Conservation (phyloP, 2,113 vertebrate genomes). For the Phaethornis superciliosus region DNA sequence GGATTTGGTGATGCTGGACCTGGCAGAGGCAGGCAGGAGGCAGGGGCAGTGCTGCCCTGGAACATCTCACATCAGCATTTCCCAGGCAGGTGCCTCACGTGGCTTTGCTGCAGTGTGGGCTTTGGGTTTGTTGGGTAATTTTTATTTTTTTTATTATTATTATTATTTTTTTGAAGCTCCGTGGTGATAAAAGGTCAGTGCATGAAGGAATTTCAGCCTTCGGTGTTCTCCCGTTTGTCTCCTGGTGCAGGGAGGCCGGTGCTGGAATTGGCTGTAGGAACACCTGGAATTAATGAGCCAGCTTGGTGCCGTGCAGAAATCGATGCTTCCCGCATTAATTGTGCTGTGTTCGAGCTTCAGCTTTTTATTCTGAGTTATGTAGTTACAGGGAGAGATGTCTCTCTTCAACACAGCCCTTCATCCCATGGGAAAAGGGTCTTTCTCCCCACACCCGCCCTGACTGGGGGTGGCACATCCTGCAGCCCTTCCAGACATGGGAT, state of each 20-base stretch:
- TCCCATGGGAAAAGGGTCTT: neutral
- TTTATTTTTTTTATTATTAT: too few species aligned
- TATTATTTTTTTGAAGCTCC: neutral
- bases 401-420: neutral
- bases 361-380: constrained; percentile 76
- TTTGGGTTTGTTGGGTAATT: neutral
- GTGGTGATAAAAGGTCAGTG: neutral
- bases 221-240: constrained; percentile 26
- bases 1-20: too few species aligned
- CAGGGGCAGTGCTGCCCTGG: neutral
- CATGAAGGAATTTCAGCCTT: constrained; percentile 53
- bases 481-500: rapidly evolving
- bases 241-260: constrained; percentile 1
- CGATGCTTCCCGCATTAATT: constrained; percentile 79
- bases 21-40: neutral
- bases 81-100: rapidly evolving
- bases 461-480: rapidly evolving
- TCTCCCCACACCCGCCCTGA: neutral
- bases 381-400: constrained; percentile 69
- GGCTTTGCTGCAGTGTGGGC: rapidly evolving
- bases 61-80: neutral
- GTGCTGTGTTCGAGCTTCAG: constrained; percentile 29
- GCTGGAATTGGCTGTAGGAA: constrained; percentile 63
- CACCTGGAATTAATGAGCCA: constrained; percentile 82
- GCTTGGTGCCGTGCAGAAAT: constrained; percentile 74